Conservation (phyloP, 1,140 invertebrate genomes). For the Scaptomyza graminum region DNA sequence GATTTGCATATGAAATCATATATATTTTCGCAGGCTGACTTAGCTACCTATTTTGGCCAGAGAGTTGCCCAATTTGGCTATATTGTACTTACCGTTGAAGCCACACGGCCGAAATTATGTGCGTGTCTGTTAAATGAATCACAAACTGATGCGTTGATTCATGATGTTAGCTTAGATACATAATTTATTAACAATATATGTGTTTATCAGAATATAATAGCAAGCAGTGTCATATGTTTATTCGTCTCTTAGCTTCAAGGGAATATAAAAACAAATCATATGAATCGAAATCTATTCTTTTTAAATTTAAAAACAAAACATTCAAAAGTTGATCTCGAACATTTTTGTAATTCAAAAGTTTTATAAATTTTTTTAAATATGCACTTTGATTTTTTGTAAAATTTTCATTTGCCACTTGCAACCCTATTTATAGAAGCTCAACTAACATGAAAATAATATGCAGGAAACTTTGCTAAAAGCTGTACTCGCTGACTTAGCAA, state of each 20-base stretch:
- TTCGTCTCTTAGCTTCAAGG: no score
- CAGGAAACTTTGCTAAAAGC: conserved; percentile 3
- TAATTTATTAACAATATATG: neutral
- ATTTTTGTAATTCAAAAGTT: no score
- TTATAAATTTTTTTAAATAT: no score
- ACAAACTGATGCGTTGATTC: conserved; percentile 33
- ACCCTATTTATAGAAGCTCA: no score
- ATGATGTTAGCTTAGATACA: neutral
- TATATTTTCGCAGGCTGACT: conserved; percentile 50
- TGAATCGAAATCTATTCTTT: no score
- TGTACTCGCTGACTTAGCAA: neutral
- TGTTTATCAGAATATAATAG: neutral
- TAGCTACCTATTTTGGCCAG: conserved; percentile 41
- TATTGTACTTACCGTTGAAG: conserved; percentile 13
- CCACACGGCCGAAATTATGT: conserved; percentile 25
- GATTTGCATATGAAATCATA: conserved; percentile 81
- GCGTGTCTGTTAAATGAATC: conserved; percentile 54
- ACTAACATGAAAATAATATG: neutral
- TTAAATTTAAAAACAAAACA: no score
- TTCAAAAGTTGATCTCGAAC: no score
- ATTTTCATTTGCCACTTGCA: no score
- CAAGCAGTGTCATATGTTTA: neutral
- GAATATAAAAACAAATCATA: neutral
- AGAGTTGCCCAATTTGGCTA: conserved; percentile 66
- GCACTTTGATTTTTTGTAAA: no score